phyloP scores from a whole-genome alignment of 2,888 invertebrate species.

The Nowickia ferox region DNA sequence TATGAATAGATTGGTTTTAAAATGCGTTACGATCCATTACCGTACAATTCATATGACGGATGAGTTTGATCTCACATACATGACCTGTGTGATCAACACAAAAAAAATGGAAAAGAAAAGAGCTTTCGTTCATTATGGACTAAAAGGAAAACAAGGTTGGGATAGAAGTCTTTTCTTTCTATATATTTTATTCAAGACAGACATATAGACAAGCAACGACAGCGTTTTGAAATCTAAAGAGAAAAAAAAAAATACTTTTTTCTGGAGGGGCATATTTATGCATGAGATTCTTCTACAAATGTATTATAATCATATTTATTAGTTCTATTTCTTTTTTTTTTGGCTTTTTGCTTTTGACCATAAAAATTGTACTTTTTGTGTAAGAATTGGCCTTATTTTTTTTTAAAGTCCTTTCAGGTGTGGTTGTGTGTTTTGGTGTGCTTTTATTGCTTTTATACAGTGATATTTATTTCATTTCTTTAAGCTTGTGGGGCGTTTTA shows the following conservation, averaged over 20 bases:
- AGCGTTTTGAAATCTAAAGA: conserved; percentile 51
- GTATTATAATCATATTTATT: conserved; percentile 51
- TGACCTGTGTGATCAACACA: conserved; percentile 76
- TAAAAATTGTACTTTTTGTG: not conserved
- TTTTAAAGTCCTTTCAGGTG: not conserved
- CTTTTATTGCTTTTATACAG: not conserved
- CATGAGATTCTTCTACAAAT: conserved; percentile 29
- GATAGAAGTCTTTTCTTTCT: not conserved
- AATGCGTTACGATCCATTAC: conserved; percentile 73
- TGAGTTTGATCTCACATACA: conserved; percentile 82
- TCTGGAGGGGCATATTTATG: conserved; percentile 1
- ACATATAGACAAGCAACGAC: conserved; percentile 64
- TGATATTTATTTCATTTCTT: conserved; percentile 29
- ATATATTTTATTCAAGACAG: conserved; percentile 38
- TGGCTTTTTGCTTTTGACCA: not conserved
- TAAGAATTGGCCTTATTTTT: conserved; percentile 43
- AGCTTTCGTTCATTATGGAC: conserved; percentile 21
- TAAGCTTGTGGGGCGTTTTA: conserved; percentile 55
- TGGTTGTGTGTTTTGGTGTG: conserved; percentile 2
- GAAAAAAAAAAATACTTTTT: conserved; percentile 22
- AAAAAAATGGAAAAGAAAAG: not conserved
- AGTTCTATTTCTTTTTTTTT: conserved; percentile 21
- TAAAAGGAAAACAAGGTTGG: not conserved
- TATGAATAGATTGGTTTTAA: conserved; percentile 72
- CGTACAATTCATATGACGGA: conserved; percentile 79